Evolutionary conservation across 2,888 invertebrate species (phyloP).

Genomic region (Drosophila aldrichi): DNA sequence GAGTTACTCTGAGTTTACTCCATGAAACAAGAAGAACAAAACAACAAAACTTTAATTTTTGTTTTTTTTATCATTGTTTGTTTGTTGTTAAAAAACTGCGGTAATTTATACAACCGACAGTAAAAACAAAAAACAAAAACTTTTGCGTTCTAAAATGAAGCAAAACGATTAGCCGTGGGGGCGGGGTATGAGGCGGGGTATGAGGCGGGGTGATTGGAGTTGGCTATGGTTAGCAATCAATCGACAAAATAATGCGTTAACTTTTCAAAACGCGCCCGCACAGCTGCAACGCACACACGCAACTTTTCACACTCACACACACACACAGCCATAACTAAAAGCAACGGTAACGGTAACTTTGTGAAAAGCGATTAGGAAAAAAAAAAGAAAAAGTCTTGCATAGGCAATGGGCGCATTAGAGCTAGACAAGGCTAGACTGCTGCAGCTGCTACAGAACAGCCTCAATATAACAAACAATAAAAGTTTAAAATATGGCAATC

Average conservation of each 20-base stretch:
- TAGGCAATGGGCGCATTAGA: slow-evolving; percentile 32
- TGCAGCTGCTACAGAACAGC: slow-evolving; percentile 14
- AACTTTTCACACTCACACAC: slow-evolving; percentile 62
- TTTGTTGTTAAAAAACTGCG: slow-evolving; percentile 78
- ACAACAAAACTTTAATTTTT: slow-evolving; percentile 71
- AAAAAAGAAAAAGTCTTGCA: slow-evolving; percentile 59
- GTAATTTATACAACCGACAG: slow-evolving; percentile 74
- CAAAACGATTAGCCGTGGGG: slow-evolving; percentile 48
- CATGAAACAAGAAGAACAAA: slow-evolving; percentile 35
- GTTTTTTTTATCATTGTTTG: slow-evolving; percentile 76
- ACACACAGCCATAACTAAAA: slow-evolving; percentile 2
- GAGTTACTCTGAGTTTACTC: slow-evolving; percentile 1
- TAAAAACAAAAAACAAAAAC: slow-evolving; percentile 56
- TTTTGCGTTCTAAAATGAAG: slow-evolving; percentile 57
- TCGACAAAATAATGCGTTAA: slow-evolving; percentile 82
- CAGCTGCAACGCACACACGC: slow-evolving; percentile 71
- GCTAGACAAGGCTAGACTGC: slow-evolving; percentile 17
- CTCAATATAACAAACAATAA: slow-evolving; percentile 51
- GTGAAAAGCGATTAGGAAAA: slow-evolving; percentile 57
- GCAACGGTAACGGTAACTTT: slow-evolving; percentile 45
- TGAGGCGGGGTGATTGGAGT: not conserved
- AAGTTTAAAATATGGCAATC: slow-evolving; percentile 67
- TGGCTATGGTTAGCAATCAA: slow-evolving; percentile 61
- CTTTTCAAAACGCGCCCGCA: slow-evolving; percentile 61
- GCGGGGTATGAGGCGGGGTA: not conserved